These are phyloP conservation scores for Eurystomus gularis DNA, from an alignment of 2,113 vertebrate species.

Conservation along the genomic window DNA sequence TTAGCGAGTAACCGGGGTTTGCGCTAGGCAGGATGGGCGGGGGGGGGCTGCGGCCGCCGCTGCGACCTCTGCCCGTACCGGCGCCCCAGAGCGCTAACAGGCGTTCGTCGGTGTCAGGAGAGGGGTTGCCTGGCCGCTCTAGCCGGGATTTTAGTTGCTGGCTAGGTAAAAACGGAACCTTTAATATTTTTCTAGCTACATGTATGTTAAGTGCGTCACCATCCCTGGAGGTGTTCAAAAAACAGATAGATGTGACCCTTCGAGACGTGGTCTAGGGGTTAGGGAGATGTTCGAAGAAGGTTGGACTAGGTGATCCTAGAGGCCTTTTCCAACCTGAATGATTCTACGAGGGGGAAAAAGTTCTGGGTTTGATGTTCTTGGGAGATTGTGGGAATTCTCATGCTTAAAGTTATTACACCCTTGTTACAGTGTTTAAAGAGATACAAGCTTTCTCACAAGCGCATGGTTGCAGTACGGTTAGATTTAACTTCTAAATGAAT, in stretches of 20 bases:
- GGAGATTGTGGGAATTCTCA: not conserved
- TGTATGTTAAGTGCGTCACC: too few relatives aligned
- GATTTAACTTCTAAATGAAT: not conserved
- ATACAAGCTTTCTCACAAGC: not conserved
- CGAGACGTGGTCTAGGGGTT: too few relatives aligned
- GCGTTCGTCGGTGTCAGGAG: rapidly evolving
- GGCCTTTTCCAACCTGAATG: too few relatives aligned
- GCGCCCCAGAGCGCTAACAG: rapidly evolving
- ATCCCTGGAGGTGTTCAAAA: too few relatives aligned
- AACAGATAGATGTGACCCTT: too few relatives aligned
- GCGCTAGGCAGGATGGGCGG: not conserved
- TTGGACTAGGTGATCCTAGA: too few relatives aligned
- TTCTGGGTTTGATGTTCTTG: not conserved
- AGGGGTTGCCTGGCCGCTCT: not conserved
- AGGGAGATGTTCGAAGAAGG: too few relatives aligned
- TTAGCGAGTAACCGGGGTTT: rapidly evolving
- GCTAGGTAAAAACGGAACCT: rapidly evolving
- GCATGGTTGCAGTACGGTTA: rapidly evolving
- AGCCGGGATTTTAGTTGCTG: rapidly evolving
- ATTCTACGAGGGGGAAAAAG: not conserved
- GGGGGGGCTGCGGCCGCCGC: not conserved
- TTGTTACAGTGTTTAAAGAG: not conserved
- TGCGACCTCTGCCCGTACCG: rapidly evolving
- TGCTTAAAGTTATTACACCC: too few relatives aligned
- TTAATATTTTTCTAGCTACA: not conserved